Conservation (phyloP, 2,888 invertebrate species). For the Halocaridina rubra region DNA sequence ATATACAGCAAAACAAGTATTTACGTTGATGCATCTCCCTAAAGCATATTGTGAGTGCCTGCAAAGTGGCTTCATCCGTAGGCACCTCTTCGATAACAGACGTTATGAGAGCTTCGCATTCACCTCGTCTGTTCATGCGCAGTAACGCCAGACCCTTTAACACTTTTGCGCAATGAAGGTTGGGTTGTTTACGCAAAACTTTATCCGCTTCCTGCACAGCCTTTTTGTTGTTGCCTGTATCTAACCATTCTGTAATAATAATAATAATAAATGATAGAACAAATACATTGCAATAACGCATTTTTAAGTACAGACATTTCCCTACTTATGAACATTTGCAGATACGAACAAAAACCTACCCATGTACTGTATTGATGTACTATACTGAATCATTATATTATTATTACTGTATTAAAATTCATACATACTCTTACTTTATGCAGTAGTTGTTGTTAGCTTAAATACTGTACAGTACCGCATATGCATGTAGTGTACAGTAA, state of each 20-base stretch:
- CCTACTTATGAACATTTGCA: no score
- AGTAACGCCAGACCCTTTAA: slow-evolving; percentile 91
- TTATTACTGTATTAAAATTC: no score
- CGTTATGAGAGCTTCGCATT: slow-evolving; percentile 69
- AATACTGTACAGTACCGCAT: no score
- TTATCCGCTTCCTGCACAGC: slow-evolving; percentile 97
- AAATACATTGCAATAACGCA: neutral
- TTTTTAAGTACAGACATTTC: neutral
- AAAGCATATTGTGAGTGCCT: slow-evolving; percentile 95
- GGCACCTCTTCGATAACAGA: slow-evolving; percentile 81
- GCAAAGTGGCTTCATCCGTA: slow-evolving; percentile 91
- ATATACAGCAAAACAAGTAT: no score
- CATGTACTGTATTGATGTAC: no score
- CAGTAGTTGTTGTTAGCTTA: no score
- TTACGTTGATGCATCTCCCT: slow-evolving; percentile 91
- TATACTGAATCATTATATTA: no score
- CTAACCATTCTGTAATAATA: slow-evolving; percentile 84
- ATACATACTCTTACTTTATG: neutral
- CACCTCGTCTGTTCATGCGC: slow-evolving; percentile 85
- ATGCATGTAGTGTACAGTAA: no score
- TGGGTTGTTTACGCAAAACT: slow-evolving; percentile 91
- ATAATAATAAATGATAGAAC: no score
- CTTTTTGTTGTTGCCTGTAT: slow-evolving; percentile 95
- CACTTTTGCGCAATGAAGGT: slow-evolving; percentile 89
- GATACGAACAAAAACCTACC: no score